A percentile compares a stretch with the other conserved stretches of the same genome.
phyloP scores from a whole-genome alignment of 2,888 invertebrate genomes.

The Euspilapteryx auroguttella region DNA sequence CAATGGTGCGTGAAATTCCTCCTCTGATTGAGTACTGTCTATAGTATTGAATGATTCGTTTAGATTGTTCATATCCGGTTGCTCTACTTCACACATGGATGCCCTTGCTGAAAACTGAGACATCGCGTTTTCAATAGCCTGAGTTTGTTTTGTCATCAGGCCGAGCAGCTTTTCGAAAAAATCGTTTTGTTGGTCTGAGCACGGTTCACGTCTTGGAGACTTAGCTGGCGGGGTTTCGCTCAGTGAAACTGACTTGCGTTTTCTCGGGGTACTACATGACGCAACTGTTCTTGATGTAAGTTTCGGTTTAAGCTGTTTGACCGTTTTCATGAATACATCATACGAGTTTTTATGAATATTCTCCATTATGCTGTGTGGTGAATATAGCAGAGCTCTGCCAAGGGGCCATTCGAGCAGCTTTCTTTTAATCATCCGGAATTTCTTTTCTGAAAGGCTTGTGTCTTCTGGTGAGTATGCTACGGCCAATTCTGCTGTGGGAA shows the following conservation, averaged over 20 bases:
- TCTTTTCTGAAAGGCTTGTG: constrained; percentile 1
- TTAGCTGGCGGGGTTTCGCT: neutral
- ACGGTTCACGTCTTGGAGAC: neutral
- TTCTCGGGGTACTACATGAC: neutral
- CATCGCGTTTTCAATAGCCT: neutral
- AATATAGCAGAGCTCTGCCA: neutral
- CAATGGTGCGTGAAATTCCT: neutral
- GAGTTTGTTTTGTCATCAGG: neutral
- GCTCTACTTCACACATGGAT: too few relatives aligned
- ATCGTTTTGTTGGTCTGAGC: neutral
- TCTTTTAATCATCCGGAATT: constrained; percentile 1
- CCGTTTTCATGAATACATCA: neutral
- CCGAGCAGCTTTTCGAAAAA: neutral
- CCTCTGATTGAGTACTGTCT: too few relatives aligned
- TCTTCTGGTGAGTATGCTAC: neutral
- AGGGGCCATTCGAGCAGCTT: neutral
- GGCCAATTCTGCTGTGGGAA: constrained; percentile 1
- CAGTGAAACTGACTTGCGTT: neutral
- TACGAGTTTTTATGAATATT: neutral
- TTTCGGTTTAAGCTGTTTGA: neutral
- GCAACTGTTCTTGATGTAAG: neutral
- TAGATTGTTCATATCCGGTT: too few relatives aligned
- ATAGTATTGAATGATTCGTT: too few relatives aligned
- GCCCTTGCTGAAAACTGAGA: neutral
- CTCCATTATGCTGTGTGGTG: neutral